phyloP scores from a whole-genome alignment of 2,797 vertebrate genomes.

The Buphagus erythrorhynchus region DNA sequence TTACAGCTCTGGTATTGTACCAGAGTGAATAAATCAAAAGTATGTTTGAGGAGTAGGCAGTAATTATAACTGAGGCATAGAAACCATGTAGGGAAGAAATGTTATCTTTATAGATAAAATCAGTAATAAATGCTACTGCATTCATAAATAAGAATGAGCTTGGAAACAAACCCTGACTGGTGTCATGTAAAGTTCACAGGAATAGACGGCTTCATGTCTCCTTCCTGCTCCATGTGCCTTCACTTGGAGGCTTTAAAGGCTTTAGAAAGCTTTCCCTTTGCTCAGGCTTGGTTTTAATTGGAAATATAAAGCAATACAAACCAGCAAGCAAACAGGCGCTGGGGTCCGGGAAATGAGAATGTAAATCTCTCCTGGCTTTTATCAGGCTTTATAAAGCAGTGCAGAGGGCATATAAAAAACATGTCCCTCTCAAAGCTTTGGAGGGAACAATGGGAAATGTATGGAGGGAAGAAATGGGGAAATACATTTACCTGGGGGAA shows the following conservation, averaged over 20 bases:
- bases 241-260: background rate
- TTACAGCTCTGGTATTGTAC: background rate
- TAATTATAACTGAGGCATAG: conserved; percentile 24
- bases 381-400: background rate
- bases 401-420: background rate
- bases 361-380: background rate
- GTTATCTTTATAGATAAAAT: conserved; percentile 64
- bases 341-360: background rate
- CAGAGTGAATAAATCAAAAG: background rate
- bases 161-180: conserved; percentile 39
- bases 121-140: conserved; percentile 63
- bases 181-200: conserved; percentile 55
- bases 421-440: background rate
- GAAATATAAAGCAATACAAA: conserved; percentile 11
- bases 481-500: background rate
- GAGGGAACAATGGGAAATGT: background rate
- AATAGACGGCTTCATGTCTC: conserved; percentile 18
- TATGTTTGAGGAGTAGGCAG: background rate
- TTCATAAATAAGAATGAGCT: conserved; percentile 64
- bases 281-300: background rate
- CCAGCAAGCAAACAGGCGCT: background rate
- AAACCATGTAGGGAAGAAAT: conserved; percentile 20
- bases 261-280: conserved; percentile 14
- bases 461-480: background rate
- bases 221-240: conserved; percentile 5